These are phyloP conservation scores for Mellivora capensis DNA, from an alignment of 2,113 vertebrate species.

Conservation along the genomic window DNA sequence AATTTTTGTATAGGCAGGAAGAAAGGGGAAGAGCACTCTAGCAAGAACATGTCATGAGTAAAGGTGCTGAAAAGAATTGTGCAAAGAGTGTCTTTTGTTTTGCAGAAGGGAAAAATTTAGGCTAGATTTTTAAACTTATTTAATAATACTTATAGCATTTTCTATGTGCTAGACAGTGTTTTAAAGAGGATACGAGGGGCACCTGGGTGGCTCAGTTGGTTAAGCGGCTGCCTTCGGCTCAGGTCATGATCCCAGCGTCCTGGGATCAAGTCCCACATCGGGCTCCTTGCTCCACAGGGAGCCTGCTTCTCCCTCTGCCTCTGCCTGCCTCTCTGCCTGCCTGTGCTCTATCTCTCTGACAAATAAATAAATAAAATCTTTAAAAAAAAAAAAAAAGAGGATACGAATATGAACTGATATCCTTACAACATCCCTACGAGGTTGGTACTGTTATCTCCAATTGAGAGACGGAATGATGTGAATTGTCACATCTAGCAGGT, in stretches of 20 bases:
- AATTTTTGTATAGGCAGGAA: not conserved
- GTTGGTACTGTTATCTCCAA: not conserved
- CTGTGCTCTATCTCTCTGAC: no score
- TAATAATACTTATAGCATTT: not conserved
- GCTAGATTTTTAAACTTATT: not conserved
- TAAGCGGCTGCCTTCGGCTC: no score
- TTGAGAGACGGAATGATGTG: not conserved
- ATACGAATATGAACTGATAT: not conserved
- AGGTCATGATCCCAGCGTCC: no score
- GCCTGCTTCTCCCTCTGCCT: no score
- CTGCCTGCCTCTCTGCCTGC: no score
- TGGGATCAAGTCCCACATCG: no score
- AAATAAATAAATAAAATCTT: no score
- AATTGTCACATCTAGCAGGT: not conserved
- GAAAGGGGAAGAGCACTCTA: not conserved
- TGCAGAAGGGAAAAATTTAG: not conserved
- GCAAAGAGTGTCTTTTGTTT: not conserved
- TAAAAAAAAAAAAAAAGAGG: no score
- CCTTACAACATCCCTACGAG: not conserved
- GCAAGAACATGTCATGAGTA: not conserved
- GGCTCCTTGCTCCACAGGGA: no score
- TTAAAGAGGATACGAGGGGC: conserved; percentile 5
- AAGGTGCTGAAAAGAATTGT: not conserved
- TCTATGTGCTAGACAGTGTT: not conserved
- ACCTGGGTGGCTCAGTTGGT: no score